Conservation (phyloP, 1,140 invertebrate species). For the Adelges cooleyi region DNA sequence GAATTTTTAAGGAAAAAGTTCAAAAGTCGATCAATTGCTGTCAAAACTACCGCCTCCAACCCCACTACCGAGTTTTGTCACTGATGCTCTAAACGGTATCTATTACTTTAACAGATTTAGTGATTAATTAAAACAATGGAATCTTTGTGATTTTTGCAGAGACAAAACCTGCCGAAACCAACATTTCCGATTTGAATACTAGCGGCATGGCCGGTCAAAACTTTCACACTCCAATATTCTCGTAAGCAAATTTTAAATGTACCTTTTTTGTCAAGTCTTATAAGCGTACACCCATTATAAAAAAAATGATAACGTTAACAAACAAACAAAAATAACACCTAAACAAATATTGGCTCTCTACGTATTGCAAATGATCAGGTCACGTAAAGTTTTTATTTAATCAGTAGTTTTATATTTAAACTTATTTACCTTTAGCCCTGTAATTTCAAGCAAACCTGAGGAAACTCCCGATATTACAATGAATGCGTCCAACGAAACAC, state of each 20-base stretch:
- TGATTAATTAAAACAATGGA: no score
- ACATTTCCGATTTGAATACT: not conserved
- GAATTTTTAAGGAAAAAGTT: slow-evolving; percentile 30
- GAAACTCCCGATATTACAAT: slow-evolving; percentile 17
- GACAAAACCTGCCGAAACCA: not conserved
- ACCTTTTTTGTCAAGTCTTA: no score
- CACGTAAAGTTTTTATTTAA: no score
- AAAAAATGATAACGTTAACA: no score
- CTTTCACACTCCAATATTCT: slow-evolving; percentile 9
- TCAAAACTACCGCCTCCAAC: slow-evolving; percentile 41
- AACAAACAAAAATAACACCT: no score
- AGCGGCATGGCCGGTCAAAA: slow-evolving; percentile 11
- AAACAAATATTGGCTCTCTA: no score
- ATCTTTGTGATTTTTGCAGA: slow-evolving; percentile 10
- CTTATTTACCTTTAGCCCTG: slow-evolving; percentile 26
- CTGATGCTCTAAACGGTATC: slow-evolving; percentile 31
- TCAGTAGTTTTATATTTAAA: no score
- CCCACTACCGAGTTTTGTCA: slow-evolving; percentile 41
- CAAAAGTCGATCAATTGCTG: slow-evolving; percentile 35
- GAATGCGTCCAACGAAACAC: not conserved
- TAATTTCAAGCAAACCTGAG: slow-evolving; percentile 32
- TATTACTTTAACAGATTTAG: slow-evolving; percentile 2
- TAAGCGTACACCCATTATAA: no score
- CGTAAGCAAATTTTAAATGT: not conserved
- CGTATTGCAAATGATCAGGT: no score